Evolutionary conservation across 2,888 invertebrate genomes (phyloP).

Genomic region (Tipula confusa): DNA sequence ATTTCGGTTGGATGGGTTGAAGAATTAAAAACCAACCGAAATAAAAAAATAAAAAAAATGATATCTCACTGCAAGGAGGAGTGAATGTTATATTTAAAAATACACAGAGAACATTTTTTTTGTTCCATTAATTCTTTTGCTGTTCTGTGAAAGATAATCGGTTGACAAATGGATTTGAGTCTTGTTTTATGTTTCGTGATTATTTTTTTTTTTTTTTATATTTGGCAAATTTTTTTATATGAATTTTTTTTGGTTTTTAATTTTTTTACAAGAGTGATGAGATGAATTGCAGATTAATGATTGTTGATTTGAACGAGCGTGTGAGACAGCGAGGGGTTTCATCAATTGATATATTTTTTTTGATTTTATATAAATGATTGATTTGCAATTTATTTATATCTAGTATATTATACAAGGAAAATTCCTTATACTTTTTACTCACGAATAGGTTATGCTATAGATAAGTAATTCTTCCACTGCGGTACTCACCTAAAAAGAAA

Average conservation of each 20-base stretch:
- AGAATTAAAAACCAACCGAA: not conserved
- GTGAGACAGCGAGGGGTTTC: not conserved
- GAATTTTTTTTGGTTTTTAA: not conserved
- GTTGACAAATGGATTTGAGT: conserved; percentile 25
- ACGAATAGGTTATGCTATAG: not conserved
- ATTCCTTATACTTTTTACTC: not conserved
- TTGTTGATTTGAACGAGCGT: not conserved
- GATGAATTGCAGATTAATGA: conserved; percentile 12
- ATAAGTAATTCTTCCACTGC: not conserved
- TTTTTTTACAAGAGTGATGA: not conserved
- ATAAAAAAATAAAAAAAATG: not conserved
- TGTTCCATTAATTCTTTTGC: conserved; percentile 25
- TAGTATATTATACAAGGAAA: not conserved
- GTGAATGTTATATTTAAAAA: conserved; percentile 12
- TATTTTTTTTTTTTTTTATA: not conserved
- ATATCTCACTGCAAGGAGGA: conserved; percentile 25
- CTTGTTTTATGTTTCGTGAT: conserved; percentile 1
- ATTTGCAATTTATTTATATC: not conserved
- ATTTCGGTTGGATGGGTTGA: not conserved
- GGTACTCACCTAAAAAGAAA: not conserved
- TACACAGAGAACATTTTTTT: not conserved
- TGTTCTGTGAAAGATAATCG: conserved; percentile 20
- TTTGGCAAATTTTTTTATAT: conserved; percentile 15
- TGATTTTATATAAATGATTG: not conserved
- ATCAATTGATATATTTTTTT: not conserved